These are phyloP conservation scores for Pseudochaenichthys georgianus DNA, from an alignment of 2,797 vertebrate species.

Conservation along the genomic window DNA sequence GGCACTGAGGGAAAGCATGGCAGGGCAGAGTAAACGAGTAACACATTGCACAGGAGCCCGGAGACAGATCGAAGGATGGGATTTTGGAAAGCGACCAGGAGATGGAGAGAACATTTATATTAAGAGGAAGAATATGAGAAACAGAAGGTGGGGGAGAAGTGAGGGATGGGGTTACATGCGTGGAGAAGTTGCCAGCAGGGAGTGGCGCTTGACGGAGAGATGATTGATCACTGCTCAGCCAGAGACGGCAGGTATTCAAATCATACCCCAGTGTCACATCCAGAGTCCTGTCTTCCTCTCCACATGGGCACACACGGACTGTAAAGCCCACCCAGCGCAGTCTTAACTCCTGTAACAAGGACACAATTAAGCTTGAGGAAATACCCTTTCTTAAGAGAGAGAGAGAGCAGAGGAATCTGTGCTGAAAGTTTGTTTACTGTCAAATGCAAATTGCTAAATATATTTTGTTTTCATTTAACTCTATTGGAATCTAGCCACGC, in stretches of 20 bases:
- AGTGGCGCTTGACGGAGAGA: slow-evolving; percentile 68
- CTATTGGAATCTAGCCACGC: background rate
- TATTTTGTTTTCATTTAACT: background rate
- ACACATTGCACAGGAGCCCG: slow-evolving; percentile 36
- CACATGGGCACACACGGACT: slow-evolving; percentile 41
- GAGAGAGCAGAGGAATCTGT: background rate
- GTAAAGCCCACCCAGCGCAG: slow-evolving; percentile 48
- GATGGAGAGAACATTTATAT: slow-evolving; percentile 51
- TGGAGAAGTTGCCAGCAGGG: slow-evolving; percentile 69
- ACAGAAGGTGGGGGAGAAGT: slow-evolving; percentile 14
- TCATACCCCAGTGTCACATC: slow-evolving; percentile 70
- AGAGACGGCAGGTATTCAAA: slow-evolving; percentile 82
- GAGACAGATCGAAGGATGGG: slow-evolving; percentile 35
- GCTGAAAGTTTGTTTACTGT: background rate
- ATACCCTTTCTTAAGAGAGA: background rate
- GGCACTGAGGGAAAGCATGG: slow-evolving; percentile 29
- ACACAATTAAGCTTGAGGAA: slow-evolving; percentile 20
- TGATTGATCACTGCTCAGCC: slow-evolving; percentile 80
- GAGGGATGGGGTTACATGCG: slow-evolving; percentile 48
- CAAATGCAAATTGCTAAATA: background rate
- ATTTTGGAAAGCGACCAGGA: slow-evolving; percentile 51
- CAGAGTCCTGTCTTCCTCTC: slow-evolving; percentile 51
- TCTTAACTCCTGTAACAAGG: slow-evolving; percentile 10
- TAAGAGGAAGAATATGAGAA: slow-evolving; percentile 36
- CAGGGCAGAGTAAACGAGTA: slow-evolving; percentile 60